A percentile compares a stretch with the other conserved stretches of the same genome.
These are phyloP conservation scores for Spilosoma lubricipeda DNA, from an alignment of 2,888 invertebrate genomes.

Conservation along the genomic window DNA sequence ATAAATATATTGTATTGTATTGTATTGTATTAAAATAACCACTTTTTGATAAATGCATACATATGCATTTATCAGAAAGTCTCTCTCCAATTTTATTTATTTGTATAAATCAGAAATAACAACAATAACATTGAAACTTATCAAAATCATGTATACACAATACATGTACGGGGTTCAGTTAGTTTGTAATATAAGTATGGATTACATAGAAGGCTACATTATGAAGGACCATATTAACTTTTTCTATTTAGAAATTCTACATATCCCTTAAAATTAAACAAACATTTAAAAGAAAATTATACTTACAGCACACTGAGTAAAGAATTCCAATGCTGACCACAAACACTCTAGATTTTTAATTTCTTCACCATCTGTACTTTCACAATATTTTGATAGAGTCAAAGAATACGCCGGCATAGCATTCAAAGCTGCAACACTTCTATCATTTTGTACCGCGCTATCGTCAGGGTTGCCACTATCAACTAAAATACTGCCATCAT, in stretches of 20 bases:
- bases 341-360: conserved; percentile 73
- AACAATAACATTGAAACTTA: too few relatives aligned
- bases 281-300: conserved; percentile 17
- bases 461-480: conserved; percentile 64
- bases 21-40: too few relatives aligned
- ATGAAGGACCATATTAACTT: neutral
- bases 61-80: too few relatives aligned
- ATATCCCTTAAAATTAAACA: neutral
- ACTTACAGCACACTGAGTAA: conserved; percentile 77
- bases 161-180: too few relatives aligned
- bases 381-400: conserved; percentile 76
- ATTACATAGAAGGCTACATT: neutral
- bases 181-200: too few relatives aligned
- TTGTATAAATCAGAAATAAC: too few relatives aligned
- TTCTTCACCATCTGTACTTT: conserved; percentile 68
- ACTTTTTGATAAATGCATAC: too few relatives aligned
- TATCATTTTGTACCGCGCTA: conserved; percentile 63
- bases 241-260: neutral
- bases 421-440: conserved; percentile 70
- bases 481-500: conserved; percentile 48
- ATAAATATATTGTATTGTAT: too few relatives aligned
- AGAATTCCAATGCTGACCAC: conserved; percentile 74
- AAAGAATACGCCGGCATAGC: conserved; percentile 78
- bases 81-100: too few relatives aligned
- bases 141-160: too few relatives aligned